phyloP scores from a whole-genome alignment of 1,140 invertebrate genomes.

The Thalassaphorura encarpata region DNA sequence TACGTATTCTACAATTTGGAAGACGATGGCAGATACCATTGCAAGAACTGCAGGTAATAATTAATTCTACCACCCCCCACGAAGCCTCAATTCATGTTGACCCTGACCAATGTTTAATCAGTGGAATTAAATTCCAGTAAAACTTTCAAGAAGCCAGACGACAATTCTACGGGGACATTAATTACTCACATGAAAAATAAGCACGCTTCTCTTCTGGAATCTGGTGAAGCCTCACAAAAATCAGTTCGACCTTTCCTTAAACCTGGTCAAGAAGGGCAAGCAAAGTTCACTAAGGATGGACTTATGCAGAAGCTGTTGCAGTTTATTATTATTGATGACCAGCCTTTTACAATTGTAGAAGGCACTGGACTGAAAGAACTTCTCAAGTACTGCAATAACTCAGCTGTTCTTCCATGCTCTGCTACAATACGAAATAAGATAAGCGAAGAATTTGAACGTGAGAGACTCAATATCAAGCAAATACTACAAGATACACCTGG shows the following conservation, averaged over 20 bases:
- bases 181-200: neutral
- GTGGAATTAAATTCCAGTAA: neutral
- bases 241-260: neutral
- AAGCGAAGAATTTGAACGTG: neutral
- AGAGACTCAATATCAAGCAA: neutral
- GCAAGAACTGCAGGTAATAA: neutral
- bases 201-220: neutral
- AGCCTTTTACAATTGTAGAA: conserved; percentile 2
- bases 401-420: neutral
- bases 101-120: neutral
- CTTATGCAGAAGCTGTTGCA: neutral
- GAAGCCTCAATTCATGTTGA: neutral
- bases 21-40: neutral
- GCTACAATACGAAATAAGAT: neutral
- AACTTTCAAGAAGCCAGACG: neutral
- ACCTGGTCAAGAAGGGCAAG: neutral
- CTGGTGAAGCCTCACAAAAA: neutral
- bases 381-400: neutral
- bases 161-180: neutral
- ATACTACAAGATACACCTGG: neutral
- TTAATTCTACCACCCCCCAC: too few relatives aligned
- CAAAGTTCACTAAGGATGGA: neutral
- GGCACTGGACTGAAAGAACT: neutral
- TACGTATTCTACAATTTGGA: too few relatives aligned
- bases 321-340: neutral